A percentile compares a stretch with the other conserved stretches of the same genome.
Evolutionary conservation across 2,888 invertebrate species (phyloP).

Genomic region (Parapristionchus giblindavisi): DNA sequence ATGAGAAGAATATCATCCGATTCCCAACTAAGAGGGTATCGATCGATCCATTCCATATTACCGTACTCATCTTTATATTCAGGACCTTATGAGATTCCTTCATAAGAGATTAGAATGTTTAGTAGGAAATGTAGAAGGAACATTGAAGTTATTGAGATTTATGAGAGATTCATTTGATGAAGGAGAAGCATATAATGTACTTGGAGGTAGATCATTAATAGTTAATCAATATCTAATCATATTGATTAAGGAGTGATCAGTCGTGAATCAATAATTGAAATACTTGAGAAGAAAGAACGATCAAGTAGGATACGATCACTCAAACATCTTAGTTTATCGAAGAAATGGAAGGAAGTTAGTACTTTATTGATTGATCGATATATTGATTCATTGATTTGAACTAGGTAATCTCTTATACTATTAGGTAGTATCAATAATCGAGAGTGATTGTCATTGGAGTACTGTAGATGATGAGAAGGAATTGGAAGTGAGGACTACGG

Average conservation of each 20-base stretch:
- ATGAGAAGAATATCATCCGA: background rate
- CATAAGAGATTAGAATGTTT: background rate
- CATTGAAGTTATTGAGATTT: background rate
- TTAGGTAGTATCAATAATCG: conserved; percentile 9
- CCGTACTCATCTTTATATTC: no score
- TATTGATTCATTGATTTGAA: background rate
- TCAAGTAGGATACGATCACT: conserved; percentile 8
- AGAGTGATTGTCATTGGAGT: conserved; percentile 24
- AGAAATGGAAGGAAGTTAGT: conserved; percentile 25
- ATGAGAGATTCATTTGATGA: background rate
- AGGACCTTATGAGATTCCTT: conserved; percentile 6
- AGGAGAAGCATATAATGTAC: conserved; percentile 6
- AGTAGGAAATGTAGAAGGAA: conserved; percentile 9
- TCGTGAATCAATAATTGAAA: background rate
- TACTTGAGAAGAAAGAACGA: conserved; percentile 31
- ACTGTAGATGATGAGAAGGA: background rate
- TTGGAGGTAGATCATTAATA: conserved; percentile 14
- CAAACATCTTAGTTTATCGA: background rate
- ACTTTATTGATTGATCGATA: background rate
- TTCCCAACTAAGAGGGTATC: conserved; percentile 8
- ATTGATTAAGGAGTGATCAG: conserved; percentile 7
- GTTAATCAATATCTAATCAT: background rate
- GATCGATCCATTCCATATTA: no score
- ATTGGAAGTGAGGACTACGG: background rate
- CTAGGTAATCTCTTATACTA: background rate